Evolutionary conservation across 2,888 invertebrate genomes (phyloP).

Genomic region (Polydrusus pterygomalis): DNA sequence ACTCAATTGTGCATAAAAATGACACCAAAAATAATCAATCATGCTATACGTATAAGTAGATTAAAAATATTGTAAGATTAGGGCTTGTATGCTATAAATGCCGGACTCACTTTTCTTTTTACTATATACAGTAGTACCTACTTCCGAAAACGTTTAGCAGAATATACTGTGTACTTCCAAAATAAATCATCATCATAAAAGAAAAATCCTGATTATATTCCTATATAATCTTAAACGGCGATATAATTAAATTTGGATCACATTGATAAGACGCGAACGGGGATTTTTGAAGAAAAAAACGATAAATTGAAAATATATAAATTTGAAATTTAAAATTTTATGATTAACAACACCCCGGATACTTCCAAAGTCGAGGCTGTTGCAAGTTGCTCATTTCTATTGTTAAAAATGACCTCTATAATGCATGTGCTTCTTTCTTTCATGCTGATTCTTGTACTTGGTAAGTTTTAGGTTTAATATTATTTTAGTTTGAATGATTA

Average conservation of each 20-base stretch:
- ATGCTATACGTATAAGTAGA: neutral
- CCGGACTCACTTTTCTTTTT: neutral
- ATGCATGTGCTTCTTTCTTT: neutral
- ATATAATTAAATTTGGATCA: neutral
- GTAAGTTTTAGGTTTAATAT: neutral
- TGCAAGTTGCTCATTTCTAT: neutral
- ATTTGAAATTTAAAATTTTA: neutral
- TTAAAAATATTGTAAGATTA: conserved; percentile 13
- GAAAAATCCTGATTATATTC: neutral
- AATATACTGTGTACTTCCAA: neutral
- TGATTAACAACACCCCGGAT: neutral
- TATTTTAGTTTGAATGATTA: too few relatives aligned
- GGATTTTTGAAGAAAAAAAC: neutral
- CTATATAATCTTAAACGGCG: neutral
- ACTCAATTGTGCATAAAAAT: conserved; percentile 10
- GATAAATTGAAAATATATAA: neutral
- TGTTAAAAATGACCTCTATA: neutral
- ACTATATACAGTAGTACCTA: neutral
- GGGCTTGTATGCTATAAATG: neutral
- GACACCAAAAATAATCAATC: neutral
- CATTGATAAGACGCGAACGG: neutral
- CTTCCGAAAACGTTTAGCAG: neutral
- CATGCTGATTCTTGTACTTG: neutral
- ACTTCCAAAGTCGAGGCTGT: neutral
- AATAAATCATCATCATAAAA: too few relatives aligned